Percentiles rank a stretch among this genome's conserved stretches.
Conservation (phyloP, 2,888 invertebrate genomes). For the Tipula vernalis region DNA sequence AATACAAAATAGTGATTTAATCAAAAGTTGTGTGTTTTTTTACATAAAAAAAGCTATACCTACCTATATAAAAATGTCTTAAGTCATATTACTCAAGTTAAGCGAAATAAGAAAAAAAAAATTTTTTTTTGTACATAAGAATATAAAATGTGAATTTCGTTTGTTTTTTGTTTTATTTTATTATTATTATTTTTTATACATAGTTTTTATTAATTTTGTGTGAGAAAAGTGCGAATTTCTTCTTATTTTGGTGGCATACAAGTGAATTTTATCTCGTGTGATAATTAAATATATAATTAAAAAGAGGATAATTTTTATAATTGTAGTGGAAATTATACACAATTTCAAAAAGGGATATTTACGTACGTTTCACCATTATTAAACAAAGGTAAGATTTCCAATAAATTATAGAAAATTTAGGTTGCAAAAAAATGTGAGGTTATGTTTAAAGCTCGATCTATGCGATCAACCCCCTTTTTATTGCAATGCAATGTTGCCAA, state of each 20-base stretch:
- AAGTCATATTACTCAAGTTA: neutral
- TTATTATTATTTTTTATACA: neutral
- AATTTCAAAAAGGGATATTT: neutral
- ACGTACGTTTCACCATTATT: neutral
- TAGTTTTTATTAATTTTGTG: neutral
- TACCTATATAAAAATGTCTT: neutral
- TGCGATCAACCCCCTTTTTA: neutral
- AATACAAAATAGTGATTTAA: neutral
- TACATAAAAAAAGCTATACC: neutral
- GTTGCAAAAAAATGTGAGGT: neutral
- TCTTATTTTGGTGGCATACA: neutral
- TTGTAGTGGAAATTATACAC: neutral
- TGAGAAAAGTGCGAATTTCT: neutral
- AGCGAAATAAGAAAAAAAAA: neutral
- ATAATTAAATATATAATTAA: neutral
- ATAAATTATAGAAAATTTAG: neutral
- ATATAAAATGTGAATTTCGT: neutral
- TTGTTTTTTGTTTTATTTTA: conserved; percentile 4
- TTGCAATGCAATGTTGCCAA: neutral
- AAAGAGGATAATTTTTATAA: neutral
- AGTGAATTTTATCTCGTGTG: neutral
- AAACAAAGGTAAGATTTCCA: neutral
- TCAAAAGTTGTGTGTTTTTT: neutral
- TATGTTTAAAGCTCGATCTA: neutral
- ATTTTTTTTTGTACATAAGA: neutral